Evolutionary conservation across 2,113 vertebrate species (phyloP).

Genomic region (Myodes glareolus): DNA sequence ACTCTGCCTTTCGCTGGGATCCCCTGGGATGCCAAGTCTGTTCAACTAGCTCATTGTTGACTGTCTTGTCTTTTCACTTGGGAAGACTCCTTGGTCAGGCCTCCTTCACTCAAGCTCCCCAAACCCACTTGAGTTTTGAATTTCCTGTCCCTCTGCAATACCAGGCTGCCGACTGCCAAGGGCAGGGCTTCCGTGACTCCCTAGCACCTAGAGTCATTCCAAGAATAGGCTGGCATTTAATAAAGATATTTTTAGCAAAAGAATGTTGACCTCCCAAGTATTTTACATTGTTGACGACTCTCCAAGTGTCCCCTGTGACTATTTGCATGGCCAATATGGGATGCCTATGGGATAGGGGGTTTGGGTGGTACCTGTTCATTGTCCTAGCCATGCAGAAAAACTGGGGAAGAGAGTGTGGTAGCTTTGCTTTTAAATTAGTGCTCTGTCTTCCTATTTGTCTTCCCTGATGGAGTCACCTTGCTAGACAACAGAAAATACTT

Average conservation of each 20-base stretch:
- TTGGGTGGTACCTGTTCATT: neutral
- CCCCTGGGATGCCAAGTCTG: neutral
- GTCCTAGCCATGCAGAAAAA: neutral
- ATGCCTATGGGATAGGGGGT: too few relatives aligned
- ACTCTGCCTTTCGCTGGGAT: neutral
- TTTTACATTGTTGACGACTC: neutral
- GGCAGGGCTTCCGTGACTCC: neutral
- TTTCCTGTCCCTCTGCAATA: neutral
- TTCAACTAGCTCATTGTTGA: neutral
- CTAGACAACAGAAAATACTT: conserved; percentile 11
- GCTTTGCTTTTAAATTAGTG: neutral
- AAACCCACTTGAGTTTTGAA: neutral
- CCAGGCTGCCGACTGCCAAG: neutral
- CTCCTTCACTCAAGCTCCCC: neutral
- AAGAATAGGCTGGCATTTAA: neutral
- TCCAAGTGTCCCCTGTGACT: neutral
- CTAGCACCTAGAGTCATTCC: neutral
- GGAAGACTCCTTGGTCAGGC: neutral
- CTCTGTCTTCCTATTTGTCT: neutral
- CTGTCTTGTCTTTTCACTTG: neutral
- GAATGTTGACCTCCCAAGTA: neutral
- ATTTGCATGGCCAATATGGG: fast-evolving
- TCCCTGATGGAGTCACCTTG: neutral
- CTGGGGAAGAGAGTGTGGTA: neutral
- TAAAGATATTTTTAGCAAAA: conserved; percentile 51